Conservation (phyloP, 1,140 invertebrate genomes). For the Phymorhynchus buccinoides region DNA sequence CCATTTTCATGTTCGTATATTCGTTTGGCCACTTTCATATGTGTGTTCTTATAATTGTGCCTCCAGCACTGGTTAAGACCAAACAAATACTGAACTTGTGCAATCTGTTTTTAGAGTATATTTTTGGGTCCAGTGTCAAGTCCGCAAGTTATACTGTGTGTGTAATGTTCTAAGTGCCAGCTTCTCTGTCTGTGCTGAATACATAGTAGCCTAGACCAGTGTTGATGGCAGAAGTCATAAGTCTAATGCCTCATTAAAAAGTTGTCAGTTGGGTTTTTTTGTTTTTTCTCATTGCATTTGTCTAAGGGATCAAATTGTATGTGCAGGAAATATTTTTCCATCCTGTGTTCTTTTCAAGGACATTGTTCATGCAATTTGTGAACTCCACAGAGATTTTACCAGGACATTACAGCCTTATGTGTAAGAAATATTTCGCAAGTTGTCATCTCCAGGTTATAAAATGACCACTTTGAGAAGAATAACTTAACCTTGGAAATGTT, state of each 20-base stretch:
- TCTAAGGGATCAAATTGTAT: slow-evolving; percentile 27
- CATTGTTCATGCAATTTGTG: neutral
- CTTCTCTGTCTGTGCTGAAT: too few species aligned
- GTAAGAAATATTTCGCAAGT: slow-evolving; percentile 30
- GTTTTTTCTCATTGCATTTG: slow-evolving; percentile 27
- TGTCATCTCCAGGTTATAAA: slow-evolving; percentile 20
- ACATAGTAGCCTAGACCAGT: neutral
- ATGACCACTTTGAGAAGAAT: slow-evolving; percentile 38
- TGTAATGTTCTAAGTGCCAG: too few species aligned
- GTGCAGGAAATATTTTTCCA: slow-evolving; percentile 40
- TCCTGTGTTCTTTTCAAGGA: slow-evolving; percentile 18
- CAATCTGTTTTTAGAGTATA: too few species aligned
- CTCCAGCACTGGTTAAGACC: too few species aligned
- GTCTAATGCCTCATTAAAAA: too few species aligned
- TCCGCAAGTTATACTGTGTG: too few species aligned
- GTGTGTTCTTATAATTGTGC: too few species aligned
- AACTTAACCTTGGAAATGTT: slow-evolving; percentile 38
- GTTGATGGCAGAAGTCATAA: neutral
- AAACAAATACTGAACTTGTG: too few species aligned
- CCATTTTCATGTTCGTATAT: too few species aligned
- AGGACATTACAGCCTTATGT: slow-evolving; percentile 39
- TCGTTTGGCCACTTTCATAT: too few species aligned
- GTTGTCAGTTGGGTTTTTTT: neutral
- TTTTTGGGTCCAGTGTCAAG: too few species aligned
- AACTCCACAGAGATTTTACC: neutral